Conservation (phyloP, 2,113 vertebrate genomes). For the Carlito syrichta region DNA sequence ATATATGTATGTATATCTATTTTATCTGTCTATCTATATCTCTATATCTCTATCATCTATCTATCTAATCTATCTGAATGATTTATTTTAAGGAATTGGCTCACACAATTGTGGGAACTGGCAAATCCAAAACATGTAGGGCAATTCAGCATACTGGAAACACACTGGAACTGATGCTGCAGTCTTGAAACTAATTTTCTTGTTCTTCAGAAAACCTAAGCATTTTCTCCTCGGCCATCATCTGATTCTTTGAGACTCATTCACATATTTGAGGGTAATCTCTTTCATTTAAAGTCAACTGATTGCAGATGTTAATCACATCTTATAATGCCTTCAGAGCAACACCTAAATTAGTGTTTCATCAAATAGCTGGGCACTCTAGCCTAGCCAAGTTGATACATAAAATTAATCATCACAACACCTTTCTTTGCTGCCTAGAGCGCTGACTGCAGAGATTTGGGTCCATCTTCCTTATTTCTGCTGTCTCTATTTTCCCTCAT, state of each 20-base stretch:
- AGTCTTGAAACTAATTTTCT: not conserved
- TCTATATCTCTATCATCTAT: too few relatives aligned
- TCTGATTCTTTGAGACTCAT: fast-evolving
- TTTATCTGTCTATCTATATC: too few relatives aligned
- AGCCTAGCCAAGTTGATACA: not conserved
- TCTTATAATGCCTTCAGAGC: not conserved
- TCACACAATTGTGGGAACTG: fast-evolving
- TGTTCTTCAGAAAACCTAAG: not conserved
- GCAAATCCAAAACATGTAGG: not conserved
- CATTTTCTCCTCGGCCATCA: not conserved
- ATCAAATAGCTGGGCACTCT: not conserved
- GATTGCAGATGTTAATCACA: not conserved
- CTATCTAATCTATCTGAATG: too few relatives aligned
- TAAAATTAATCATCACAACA: not conserved
- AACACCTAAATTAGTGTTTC: not conserved
- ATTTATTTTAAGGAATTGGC: not conserved
- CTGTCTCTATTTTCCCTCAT: not conserved
- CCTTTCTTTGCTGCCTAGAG: not conserved
- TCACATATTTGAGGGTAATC: not conserved
- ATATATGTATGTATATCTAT: too few relatives aligned
- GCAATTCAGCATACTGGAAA: too few relatives aligned
- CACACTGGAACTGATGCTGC: not conserved
- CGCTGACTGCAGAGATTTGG: not conserved
- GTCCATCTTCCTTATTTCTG: not conserved
- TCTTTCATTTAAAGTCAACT: not conserved